Conservation (phyloP, 30 jellyfish, hydroid and myxozoan species). For the Chironex yamaguchii region DNA sequence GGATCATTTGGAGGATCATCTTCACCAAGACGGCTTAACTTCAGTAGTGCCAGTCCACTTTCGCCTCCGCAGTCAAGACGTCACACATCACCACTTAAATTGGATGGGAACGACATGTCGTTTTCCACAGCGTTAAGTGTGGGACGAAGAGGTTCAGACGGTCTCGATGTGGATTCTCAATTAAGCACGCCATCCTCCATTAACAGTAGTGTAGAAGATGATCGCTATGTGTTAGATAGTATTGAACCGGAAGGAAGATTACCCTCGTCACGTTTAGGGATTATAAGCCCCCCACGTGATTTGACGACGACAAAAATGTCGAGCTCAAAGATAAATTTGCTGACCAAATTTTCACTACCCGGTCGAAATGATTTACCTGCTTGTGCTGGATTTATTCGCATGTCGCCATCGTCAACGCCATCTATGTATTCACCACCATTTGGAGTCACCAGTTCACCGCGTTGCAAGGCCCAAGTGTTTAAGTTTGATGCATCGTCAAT, state of each 20-base stretch:
- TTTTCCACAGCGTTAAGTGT: conserved; percentile 6
- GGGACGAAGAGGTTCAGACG: conserved; percentile 10
- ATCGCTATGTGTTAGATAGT: conserved; percentile 34
- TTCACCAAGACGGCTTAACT: conserved; percentile 66
- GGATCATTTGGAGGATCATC: conserved; percentile 37
- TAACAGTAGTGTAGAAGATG: conserved; percentile 13
- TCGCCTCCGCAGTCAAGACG: conserved; percentile 45
- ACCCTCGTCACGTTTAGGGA: neutral
- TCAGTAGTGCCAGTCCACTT: conserved; percentile 38
- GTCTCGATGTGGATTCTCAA: neutral
- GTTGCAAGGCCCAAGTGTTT: conserved; percentile 49
- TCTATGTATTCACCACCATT: conserved; percentile 75
- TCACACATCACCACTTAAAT: conserved; percentile 33
- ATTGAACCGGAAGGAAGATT: conserved; percentile 1
- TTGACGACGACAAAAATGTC: conserved; percentile 15
- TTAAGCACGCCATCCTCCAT: conserved; percentile 14
- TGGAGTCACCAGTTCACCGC: conserved; percentile 59
- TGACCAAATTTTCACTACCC: conserved; percentile 67
- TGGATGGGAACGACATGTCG: conserved; percentile 16
- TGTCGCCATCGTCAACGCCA: conserved; percentile 41
- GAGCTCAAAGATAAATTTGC: conserved; percentile 32
- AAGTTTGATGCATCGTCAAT: conserved; percentile 25
- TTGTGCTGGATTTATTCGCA: conserved; percentile 64
- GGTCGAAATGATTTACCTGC: conserved; percentile 55
- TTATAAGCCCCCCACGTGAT: neutral